Evolutionary conservation across 2,888 invertebrate species (phyloP).

Genomic region (Hypsopygia costalis): DNA sequence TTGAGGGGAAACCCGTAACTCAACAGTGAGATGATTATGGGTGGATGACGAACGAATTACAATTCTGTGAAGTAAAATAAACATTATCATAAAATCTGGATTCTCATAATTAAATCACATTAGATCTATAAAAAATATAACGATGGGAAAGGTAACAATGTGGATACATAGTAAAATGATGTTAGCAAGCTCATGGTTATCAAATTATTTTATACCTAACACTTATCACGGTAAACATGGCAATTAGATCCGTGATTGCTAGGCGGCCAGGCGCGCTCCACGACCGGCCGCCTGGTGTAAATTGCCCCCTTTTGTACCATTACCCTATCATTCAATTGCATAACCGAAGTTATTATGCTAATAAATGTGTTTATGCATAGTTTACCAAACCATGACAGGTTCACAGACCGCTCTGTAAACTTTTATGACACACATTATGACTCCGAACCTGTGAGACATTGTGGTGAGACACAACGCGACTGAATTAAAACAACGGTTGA

Average conservation of each 20-base stretch:
- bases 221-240: constrained; percentile 13
- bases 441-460: no score
- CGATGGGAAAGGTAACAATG: constrained; percentile 3
- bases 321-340: constrained; percentile 33
- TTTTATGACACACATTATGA: background rate
- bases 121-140: no score
- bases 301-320: constrained; percentile 29
- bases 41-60: no score
- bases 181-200: constrained; percentile 11
- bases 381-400: constrained; percentile 14
- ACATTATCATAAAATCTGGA: no score
- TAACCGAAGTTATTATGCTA: constrained; percentile 30
- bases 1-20: no score
- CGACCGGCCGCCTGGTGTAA: constrained; percentile 10
- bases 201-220: constrained; percentile 18
- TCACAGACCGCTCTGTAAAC: constrained; percentile 14
- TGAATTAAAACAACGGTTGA: no score
- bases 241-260: constrained; percentile 13
- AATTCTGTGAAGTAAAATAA: no score
- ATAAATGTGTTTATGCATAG: constrained; percentile 19
- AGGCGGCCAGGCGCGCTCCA: background rate
- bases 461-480: no score
- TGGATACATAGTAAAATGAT: constrained; percentile 3
- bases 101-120: no score
- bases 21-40: no score